Conservation (phyloP, 2,797 vertebrate genomes). For the Chrysocyon brachyurus region DNA sequence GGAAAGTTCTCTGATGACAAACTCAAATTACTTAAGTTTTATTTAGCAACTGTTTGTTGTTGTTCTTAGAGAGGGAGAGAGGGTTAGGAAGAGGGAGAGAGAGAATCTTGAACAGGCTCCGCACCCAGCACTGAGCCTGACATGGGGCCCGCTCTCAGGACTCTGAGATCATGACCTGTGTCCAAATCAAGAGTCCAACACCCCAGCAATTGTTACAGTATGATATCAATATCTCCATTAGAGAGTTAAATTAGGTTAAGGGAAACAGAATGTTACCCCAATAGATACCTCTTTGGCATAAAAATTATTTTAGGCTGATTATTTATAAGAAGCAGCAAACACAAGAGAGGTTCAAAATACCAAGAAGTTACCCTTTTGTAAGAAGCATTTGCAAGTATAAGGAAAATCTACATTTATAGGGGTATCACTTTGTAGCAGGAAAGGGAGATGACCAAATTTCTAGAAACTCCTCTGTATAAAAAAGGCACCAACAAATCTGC, state of each 20-base stretch:
- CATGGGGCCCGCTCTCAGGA: not conserved
- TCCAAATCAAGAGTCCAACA: not conserved
- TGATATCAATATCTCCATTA: not conserved
- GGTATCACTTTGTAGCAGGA: not conserved
- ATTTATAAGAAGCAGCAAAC: not conserved
- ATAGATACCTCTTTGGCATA: not conserved
- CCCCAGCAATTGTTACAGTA: not conserved
- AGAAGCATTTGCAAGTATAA: not conserved
- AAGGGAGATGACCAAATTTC: not conserved
- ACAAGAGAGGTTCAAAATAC: not conserved
- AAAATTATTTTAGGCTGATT: not conserved
- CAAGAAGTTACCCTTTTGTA: not conserved
- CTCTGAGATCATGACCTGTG: not conserved
- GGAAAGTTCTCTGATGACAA: not conserved
- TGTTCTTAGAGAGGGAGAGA: not conserved
- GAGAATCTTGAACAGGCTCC: not conserved
- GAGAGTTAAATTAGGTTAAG: not conserved
- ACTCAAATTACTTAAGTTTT: not conserved
- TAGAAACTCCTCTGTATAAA: not conserved
- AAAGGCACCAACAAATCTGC: not conserved
- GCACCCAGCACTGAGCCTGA: not conserved
- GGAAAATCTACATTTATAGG: not conserved
- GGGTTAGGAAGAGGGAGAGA: not conserved
- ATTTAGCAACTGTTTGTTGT: not conserved
- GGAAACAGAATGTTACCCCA: not conserved